phyloP scores from a whole-genome alignment of 2,888 invertebrate species.

The Drosophila parthenogenetica region DNA sequence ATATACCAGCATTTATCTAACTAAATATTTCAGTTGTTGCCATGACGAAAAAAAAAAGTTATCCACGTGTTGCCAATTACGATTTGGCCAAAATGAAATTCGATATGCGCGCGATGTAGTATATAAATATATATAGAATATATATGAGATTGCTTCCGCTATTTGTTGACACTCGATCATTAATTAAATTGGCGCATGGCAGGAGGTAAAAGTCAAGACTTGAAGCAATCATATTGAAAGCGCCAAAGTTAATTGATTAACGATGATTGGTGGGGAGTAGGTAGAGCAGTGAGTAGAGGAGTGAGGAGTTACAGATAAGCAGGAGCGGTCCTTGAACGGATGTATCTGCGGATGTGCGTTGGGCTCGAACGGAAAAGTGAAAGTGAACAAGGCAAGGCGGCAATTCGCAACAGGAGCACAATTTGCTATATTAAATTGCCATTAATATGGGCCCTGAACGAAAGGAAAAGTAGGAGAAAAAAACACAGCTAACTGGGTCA shows the following conservation, averaged over 20 bases:
- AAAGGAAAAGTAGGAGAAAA: background rate
- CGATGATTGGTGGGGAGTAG: constrained; percentile 30
- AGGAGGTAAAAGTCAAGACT: constrained; percentile 23
- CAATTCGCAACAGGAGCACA: constrained; percentile 60
- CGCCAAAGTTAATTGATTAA: constrained; percentile 73
- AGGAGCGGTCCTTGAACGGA: constrained; percentile 7
- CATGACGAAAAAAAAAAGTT: constrained; percentile 21
- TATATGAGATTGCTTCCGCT: constrained; percentile 62
- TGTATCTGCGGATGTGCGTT: constrained; percentile 22
- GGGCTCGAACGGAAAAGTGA: constrained; percentile 17
- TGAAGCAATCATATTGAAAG: constrained; percentile 64
- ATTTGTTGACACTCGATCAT: constrained; percentile 72
- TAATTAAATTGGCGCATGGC: constrained; percentile 70
- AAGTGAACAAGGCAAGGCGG: constrained; percentile 6
- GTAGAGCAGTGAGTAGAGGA: background rate
- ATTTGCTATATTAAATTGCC: constrained; percentile 75
- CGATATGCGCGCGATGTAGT: constrained; percentile 35
- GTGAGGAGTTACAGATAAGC: background rate
- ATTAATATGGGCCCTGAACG: constrained; percentile 32
- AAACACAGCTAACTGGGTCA: constrained; percentile 51
- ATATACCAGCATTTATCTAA: constrained; percentile 5
- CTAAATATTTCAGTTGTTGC: background rate
- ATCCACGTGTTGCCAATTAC: constrained; percentile 52
- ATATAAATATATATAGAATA: constrained; percentile 16
- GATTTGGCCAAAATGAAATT: constrained; percentile 50